Evolutionary conservation across 2,797 vertebrate genomes (phyloP), one percentile per base, ranked within the genome.

Genomic region (Gymnodraco acuticeps): DNA sequence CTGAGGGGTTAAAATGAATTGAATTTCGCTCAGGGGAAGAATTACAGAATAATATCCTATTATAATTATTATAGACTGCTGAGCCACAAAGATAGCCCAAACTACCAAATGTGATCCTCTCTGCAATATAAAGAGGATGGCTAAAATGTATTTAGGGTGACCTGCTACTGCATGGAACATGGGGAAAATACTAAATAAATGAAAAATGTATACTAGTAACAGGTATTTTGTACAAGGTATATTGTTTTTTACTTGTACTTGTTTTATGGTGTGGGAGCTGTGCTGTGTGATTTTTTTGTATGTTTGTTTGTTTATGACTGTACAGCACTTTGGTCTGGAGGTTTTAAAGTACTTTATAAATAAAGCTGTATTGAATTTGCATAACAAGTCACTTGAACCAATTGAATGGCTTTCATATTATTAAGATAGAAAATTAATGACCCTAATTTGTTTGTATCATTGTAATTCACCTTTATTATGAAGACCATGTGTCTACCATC

Each of bases 31-130:
- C 73, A 6, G 64, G 80, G 82, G 79, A 81, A 81, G 83, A 88
- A 85, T 87, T 86, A 85, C n/a, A 76, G 60, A 61, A 52, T 75
- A 79, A 74, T 84, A 77, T 73, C 61, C 56, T 19, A 65, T 84
- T 74, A 77, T 73, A 84, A 84, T 89, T 85, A 83, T 83, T 80
- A 80, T 54, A 76, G 66, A 83, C 53, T 75, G 78, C 70, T 68
- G 73, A 82, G 74, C 64, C 80, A 43, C 48, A 62, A 45, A 80
- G 65, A 78, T 75, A 64, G 50, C 31, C 62, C 38, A 60, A 70
- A 64, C 67, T 62, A 75, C 47, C 27, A 72, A 61, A 78, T 79
- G 56, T 48, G 52, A 62, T 71, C n/a, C 23, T 43, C 41, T 75
- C 42, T 78, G 48, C 65, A 63, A 19, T 17, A 61, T 59, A 61